A percentile compares a stretch with the other conserved stretches of the same genome.
phyloP scores from a whole-genome alignment of 2,888 invertebrate genomes.

The Patella caerulea region DNA sequence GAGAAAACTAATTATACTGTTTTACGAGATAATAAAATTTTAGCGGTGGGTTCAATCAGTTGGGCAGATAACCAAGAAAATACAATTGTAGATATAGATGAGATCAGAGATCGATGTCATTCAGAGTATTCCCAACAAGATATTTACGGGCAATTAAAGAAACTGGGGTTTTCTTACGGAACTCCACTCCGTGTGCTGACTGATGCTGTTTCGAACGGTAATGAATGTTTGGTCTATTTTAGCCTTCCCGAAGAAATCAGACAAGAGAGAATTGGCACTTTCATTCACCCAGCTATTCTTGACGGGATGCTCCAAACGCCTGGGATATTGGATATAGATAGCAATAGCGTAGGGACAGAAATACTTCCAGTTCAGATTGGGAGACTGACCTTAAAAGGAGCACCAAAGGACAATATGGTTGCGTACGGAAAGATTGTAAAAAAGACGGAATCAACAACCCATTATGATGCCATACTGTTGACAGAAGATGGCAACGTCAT shows the following conservation, averaged over 20 bases:
- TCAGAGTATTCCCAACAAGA: background rate
- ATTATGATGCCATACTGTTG: slow-evolving; percentile 38
- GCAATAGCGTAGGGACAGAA: background rate
- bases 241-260: background rate
- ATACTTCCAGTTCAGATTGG: background rate
- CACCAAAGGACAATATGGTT: background rate
- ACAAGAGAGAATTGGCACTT: slow-evolving; percentile 15
- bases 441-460: slow-evolving; percentile 26
- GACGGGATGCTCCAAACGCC: slow-evolving; percentile 22
- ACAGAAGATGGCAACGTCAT: slow-evolving; percentile 37
- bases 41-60: background rate
- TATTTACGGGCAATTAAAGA: slow-evolving; percentile 17
- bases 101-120: background rate
- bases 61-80: background rate
- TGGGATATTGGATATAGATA: slow-evolving; percentile 1
- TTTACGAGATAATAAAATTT: background rate
- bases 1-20: background rate
- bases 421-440: background rate
- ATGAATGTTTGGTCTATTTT: slow-evolving; percentile 13
- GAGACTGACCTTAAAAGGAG: background rate
- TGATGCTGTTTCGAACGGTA: background rate
- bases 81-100: background rate
- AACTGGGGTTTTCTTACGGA: slow-evolving; percentile 16
- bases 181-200: background rate
- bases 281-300: slow-evolving; percentile 22